phyloP scores from a whole-genome alignment of 2,888 invertebrate species.

The Nomada ferruginata region DNA sequence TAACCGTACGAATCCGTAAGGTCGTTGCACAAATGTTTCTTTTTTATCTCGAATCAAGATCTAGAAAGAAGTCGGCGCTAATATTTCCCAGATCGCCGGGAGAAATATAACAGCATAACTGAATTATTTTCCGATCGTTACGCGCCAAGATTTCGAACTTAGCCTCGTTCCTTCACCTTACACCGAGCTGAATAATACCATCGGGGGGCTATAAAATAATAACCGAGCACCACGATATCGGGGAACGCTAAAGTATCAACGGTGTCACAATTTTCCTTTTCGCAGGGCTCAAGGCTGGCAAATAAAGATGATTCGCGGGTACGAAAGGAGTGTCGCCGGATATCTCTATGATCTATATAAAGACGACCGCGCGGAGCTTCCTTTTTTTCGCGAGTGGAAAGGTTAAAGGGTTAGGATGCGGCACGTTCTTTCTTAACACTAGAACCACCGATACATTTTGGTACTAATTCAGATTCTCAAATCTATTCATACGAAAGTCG shows the following conservation, averaged over 20 bases:
- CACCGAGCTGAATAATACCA: background rate
- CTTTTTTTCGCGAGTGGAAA: slow-evolving; percentile 19
- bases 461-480: no score
- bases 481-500: no score
- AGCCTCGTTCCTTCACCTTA: background rate
- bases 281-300: no score
- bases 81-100: background rate
- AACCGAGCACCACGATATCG: background rate
- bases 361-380: slow-evolving; percentile 9
- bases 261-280: background rate
- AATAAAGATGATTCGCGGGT: background rate
- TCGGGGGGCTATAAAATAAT: background rate
- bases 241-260: background rate
- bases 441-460: no score
- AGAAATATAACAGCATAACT: background rate
- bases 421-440: no score
- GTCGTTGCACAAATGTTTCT: background rate
- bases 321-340: background rate
- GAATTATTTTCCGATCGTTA: slow-evolving; percentile 27
- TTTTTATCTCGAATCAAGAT: background rate
- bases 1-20: background rate
- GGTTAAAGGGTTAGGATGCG: background rate
- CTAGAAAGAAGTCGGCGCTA: background rate
- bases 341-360: slow-evolving; percentile 41
- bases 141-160: background rate